Base-by-base conservation (phyloP, 2,888 invertebrate genomes). In the Ditula angustiorana region DNA sequence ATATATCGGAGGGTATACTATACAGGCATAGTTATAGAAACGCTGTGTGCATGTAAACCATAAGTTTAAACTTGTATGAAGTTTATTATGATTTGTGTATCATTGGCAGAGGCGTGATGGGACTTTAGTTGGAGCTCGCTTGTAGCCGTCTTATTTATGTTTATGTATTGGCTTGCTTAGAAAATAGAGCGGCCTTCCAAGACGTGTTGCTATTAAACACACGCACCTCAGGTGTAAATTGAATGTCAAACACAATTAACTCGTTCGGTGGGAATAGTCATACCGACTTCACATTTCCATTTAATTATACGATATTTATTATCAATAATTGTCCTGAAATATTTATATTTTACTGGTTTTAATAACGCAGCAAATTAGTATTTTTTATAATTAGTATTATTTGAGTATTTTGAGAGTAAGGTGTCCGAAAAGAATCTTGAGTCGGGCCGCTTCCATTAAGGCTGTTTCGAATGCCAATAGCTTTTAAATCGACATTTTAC, bases 51-150 rank as follows among this genome's bases (percentile, higher is more conserved):
- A 75, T 79, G 79, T 81, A 79, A 76, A 80, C 80, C 82, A 83
- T 86, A 85, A 84, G 80, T 85, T 85, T 80, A 80, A 80, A 77
- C 76, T 75, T 77, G 80, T 82, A 81, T 80, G 80, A 82, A 84
- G 87, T 86, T 87, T 87, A 89, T 87, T 85, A 86, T 88, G 87
- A 90, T 87, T 88, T 89, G 87, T 88, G 83, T 82, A 86, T 83
- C 82, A 84, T 85, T 85, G 81, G 82, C 77, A 78, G 77, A 83
- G 81, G 82, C 81, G 82, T 87, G 86, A 88, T 87, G 79, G 83
- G 80, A 81, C 82, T 83, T 86, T 81, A 83, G 83, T 74, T 72
- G 72, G 78, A 74, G 74, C 75, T 77, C 72, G 68, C 80, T 74
- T 82, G 82, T 85, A 75, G 71, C 77, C 82, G 80, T 84, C 82